A percentile compares a stretch with the other conserved stretches of the same genome.
Conservation (phyloP, 2,113 vertebrate species). For the Verasper variegatus region DNA sequence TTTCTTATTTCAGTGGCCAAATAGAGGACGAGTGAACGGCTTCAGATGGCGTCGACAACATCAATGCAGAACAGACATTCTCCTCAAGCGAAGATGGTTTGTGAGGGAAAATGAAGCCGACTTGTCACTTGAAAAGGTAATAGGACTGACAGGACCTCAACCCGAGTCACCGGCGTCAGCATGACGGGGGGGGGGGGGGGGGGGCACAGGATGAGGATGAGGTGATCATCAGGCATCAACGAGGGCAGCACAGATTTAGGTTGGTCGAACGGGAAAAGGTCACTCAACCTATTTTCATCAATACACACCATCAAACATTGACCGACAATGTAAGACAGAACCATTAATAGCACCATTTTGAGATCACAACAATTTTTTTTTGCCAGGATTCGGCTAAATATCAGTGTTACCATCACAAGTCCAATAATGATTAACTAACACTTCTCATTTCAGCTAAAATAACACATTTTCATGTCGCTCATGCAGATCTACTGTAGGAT, state of each 20-base stretch:
- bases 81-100: slow-evolving; percentile 41
- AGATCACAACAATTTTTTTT: slow-evolving; percentile 68
- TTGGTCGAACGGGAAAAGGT: slow-evolving; percentile 50
- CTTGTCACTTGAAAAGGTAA: slow-evolving; percentile 45
- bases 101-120: slow-evolving; percentile 50
- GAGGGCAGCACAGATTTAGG: slow-evolving; percentile 38
- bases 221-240: slow-evolving; percentile 51
- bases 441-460: slow-evolving; percentile 60
- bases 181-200: slow-evolving; percentile 54
- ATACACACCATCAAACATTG: slow-evolving; percentile 67
- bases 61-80: slow-evolving; percentile 46
- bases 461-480: slow-evolving; percentile 45
- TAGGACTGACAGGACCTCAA: slow-evolving; percentile 52
- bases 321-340: slow-evolving; percentile 61
- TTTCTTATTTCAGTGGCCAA: slow-evolving; percentile 21
- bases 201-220: slow-evolving; percentile 58
- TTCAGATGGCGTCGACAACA: slow-evolving; percentile 37
- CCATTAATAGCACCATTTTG: slow-evolving; percentile 71
- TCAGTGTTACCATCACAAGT: slow-evolving; percentile 78
- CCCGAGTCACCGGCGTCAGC: slow-evolving; percentile 42
- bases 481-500: slow-evolving; percentile 63
- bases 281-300: slow-evolving; percentile 63
- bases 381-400: slow-evolving; percentile 68
- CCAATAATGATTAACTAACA: slow-evolving; percentile 72
- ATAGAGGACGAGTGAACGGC: slow-evolving; percentile 26